These are phyloP conservation scores for Hydrolagus affinis DNA, from an alignment of 2,113 vertebrate species.

Conservation along the genomic window DNA sequence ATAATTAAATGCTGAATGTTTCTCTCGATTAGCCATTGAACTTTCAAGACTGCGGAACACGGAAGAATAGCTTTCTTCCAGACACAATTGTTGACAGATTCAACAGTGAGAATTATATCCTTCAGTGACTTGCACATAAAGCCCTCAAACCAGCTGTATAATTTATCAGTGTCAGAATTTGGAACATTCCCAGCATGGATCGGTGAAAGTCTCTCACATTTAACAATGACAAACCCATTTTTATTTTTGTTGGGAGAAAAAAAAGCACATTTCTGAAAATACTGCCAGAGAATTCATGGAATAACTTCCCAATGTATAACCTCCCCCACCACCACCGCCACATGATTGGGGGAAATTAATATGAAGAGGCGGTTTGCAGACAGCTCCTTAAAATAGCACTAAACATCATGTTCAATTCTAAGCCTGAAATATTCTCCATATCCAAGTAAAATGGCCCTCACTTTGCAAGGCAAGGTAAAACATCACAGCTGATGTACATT, in stretches of 20 bases:
- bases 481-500: background rate
- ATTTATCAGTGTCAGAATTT: constrained; percentile 35
- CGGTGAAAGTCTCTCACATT: constrained; percentile 13
- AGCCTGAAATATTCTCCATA: background rate
- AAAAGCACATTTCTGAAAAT: constrained; percentile 13
- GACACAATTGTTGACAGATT: background rate
- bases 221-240: constrained; percentile 24
- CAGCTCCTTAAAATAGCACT: background rate
- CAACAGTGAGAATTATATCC: constrained; percentile 30
- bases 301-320: no score
- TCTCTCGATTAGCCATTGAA: constrained; percentile 19
- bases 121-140: constrained; percentile 27
- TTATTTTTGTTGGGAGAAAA: constrained; percentile 1
- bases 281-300: background rate
- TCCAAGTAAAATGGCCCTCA: no score
- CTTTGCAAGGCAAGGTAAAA: background rate
- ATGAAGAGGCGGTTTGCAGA: background rate
- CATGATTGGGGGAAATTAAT: background rate
- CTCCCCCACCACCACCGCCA: no score
- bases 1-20: constrained; percentile 24
- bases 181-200: constrained; percentile 23
- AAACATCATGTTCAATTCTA: background rate
- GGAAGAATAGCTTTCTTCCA: background rate
- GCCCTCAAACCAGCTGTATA: constrained; percentile 1
- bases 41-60: background rate